Conservation (phyloP, 2,797 vertebrate genomes). For the Sciurus carolinensis region DNA sequence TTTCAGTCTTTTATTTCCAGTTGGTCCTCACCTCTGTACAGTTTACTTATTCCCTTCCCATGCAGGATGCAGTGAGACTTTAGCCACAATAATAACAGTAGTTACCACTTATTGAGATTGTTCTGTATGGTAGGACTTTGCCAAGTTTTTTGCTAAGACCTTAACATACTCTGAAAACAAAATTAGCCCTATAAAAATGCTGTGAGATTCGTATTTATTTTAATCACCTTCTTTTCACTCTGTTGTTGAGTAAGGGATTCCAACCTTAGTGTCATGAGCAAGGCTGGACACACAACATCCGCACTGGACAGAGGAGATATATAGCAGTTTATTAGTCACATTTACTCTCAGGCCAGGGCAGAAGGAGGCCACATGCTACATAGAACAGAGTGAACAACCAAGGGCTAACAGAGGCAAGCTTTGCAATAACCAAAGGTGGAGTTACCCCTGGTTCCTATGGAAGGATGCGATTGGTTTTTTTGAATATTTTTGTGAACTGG, state of each 20-base stretch:
- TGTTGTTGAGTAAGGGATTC: background rate
- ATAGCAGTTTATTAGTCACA: background rate
- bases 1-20: too few relatives aligned
- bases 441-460: background rate
- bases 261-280: background rate
- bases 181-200: background rate
- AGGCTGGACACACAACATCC: background rate
- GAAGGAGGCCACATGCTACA: background rate
- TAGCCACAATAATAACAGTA: background rate
- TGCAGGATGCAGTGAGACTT: background rate
- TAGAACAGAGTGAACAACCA: background rate
- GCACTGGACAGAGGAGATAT: background rate
- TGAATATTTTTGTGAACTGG: background rate
- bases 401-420: background rate
- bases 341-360: background rate
- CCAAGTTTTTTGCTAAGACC: conserved; percentile 22
- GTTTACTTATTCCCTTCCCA: too few relatives aligned
- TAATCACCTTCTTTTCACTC: background rate
- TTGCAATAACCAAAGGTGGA: background rate
- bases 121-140: background rate
- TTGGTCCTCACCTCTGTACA: too few relatives aligned
- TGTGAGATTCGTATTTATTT: background rate
- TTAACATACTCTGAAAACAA: background rate
- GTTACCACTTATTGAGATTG: background rate
- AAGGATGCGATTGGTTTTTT: background rate